phyloP scores from a whole-genome alignment of 2,797 vertebrate species.

The Meda fulgida region DNA sequence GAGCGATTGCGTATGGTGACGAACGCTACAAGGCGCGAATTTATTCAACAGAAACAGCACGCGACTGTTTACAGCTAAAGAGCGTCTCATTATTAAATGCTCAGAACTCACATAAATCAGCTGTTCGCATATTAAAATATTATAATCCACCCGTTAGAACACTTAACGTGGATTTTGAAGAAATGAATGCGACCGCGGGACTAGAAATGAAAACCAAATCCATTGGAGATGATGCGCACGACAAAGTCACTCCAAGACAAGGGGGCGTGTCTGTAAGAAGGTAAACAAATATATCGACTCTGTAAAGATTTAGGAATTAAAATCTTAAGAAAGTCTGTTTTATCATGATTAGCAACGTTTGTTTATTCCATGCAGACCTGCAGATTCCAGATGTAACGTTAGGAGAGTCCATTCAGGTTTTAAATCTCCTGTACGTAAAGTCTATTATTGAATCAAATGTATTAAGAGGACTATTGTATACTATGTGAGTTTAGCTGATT shows the following conservation, averaged over 20 bases:
- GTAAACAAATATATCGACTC: conserved; percentile 27
- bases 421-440: conserved; percentile 77
- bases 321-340: neutral
- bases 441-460: neutral
- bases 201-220: neutral
- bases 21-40: conserved; percentile 14
- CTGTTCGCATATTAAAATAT: neutral
- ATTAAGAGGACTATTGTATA: neutral
- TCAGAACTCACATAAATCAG: neutral
- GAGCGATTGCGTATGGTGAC: neutral
- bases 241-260: conserved; percentile 4
- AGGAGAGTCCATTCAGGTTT: conserved; percentile 68
- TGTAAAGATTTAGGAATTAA: no score
- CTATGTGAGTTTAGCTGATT: neutral
- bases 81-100: neutral
- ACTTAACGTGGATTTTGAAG: no score
- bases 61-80: neutral
- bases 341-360: neutral
- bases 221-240: neutral
- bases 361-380: conserved; percentile 67
- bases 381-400: conserved; percentile 52
- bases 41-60: no score
- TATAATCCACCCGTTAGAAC: no score
- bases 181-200: neutral
- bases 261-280: conserved; percentile 24